Evolutionary conservation across 1,140 invertebrate genomes (phyloP), one percentile per base, ranked within the genome.

Genomic region (Rhopalosiphum maidis): DNA sequence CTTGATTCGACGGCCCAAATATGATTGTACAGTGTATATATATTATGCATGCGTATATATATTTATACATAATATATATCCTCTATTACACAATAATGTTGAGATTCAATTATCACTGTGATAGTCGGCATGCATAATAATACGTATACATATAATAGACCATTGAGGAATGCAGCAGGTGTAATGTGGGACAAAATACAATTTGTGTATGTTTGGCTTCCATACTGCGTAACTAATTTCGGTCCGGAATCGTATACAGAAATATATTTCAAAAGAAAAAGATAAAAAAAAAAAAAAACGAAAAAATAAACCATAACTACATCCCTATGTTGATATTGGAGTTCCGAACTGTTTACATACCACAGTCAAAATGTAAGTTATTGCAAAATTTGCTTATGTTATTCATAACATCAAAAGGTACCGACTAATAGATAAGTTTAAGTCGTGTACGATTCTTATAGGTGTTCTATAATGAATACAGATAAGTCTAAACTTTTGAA

Each of bases 211-310:
- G 82, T 93, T 93, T 93, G 82, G 91, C 91, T 93, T 93, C 91
- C 91, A 93, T 93, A 93, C 91, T 93, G 91, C 91, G 91, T 93
- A 93, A 93, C 91, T 93, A 93, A 93, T 93, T 93, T 93, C 91
- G 25, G 48, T 86, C 82, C 22, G 48, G 35, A 93, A 86, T 54
- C 91, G 41, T 93, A 93, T 86, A 93, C 86, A 85, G 82, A 54
- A 92, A 91, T 82, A 92, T 43, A 85, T 35, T 51, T 92, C 77
- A 92, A 92, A 92, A 83, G 91, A 92, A 92, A 51, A 51, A 82
- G 9, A 48, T 48, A 92, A 92, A 89, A 89, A 55, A 25, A 55
- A 54, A 89, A 37, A 2, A 18, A 6, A 15, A 37, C 1, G 41
- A 93, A 93, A 92, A 93, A 93, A 85, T 15, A 91, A 91, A 91